Evolutionary conservation across 2,888 invertebrate species (phyloP), one percentile per base, ranked within the genome.

Genomic region (Endotricha flammealis): DNA sequence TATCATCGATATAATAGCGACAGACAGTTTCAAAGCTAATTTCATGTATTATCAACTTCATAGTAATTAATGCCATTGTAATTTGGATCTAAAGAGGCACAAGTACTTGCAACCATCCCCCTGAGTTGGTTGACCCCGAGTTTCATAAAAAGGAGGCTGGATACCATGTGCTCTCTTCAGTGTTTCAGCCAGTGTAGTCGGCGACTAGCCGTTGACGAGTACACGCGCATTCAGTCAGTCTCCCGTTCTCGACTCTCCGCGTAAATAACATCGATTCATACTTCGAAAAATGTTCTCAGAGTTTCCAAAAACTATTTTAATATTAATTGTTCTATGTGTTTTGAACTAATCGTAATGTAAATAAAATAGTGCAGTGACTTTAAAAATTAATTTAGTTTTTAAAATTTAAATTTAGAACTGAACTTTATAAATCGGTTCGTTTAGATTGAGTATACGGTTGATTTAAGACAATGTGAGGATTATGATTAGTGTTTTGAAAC

Each of bases 191-290:
- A n/a, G 13, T 22, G 29, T 69, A 82, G 81, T 82, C 72, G 69
- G 68, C 70, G 60, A 39, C 62, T 51, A 48, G 59, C 64, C 64
- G 67, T 60, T 61, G 53, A 44, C 40, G 48, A 37, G 40, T 29
- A 47, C 53, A 65, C 60, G 74, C 48, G 45, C 54, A 29, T 17
- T 37, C 46, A 48, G 47, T 31, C 41, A 42, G 29, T 46, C 39
- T 32, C n/a, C n/a, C n/a, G 27, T 36, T 41, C 12, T 47, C 51
- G 57, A 40, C 70, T 48, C 50, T 57, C 40, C 70, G 71, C 82
- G 82, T 80, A 75, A 77, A 78, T 62, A 75, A 82, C 72, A 74
- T 82, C 82, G 81, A 76, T 45, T 50, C 40, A n/a, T n/a, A 43
- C 41, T 45, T 48, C 42, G 46, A 52, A 50, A 55, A 54, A 43